A percentile compares a stretch with the other conserved stretches of the same genome.
Evolutionary conservation across 2,797 vertebrate species (phyloP).

Genomic region (Mus spretus): DNA sequence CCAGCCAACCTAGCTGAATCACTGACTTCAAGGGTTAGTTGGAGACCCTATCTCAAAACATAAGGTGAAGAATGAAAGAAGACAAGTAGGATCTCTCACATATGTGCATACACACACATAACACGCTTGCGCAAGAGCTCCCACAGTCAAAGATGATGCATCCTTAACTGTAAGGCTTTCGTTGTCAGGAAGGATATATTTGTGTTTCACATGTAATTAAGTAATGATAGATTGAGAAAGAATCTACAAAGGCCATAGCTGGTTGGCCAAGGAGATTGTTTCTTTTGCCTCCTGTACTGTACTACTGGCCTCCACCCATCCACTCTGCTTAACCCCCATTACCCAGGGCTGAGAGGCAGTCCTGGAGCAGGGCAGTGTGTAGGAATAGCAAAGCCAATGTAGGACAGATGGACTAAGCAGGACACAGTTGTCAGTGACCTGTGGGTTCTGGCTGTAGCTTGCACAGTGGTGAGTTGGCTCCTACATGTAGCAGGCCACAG

Average conservation of each 20-base stretch:
- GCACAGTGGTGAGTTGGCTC: too few species aligned
- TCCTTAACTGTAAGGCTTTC: background rate
- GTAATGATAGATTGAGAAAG: background rate
- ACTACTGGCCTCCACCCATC: background rate
- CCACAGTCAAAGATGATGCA: background rate
- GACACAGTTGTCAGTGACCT: background rate
- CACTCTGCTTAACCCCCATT: background rate
- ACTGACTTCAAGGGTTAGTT: background rate
- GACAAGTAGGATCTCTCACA: background rate
- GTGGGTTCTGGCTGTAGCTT: background rate
- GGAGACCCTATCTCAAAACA: background rate
- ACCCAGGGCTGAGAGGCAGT: background rate
- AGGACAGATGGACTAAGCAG: background rate
- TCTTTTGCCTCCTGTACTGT: background rate
- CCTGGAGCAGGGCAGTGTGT: background rate
- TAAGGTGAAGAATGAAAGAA: background rate
- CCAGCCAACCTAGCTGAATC: background rate
- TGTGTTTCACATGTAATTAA: background rate
- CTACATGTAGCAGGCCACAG: background rate
- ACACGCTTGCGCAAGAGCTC: background rate
- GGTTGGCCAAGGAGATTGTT: background rate
- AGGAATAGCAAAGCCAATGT: background rate
- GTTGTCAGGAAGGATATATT: background rate
- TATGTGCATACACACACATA: background rate
- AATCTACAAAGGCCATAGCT: background rate